Evolutionary conservation across 2,113 vertebrate species (phyloP), one percentile per base, ranked within the genome.

Genomic region (Sphaerodactylus townsendi): DNA sequence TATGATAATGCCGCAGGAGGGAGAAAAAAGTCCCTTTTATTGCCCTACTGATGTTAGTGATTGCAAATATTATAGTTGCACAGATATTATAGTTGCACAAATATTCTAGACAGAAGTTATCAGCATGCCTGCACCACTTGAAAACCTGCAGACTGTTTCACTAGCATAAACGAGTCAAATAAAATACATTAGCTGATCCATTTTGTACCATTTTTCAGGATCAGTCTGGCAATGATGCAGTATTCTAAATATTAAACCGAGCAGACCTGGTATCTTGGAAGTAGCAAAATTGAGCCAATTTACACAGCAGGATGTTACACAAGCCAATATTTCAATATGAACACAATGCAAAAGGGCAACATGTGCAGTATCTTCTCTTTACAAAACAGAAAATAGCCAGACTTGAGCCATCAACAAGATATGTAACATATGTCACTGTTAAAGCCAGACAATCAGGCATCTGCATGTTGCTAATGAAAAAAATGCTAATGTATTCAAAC

Each of bases 391-490:
- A 77, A 66, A 65, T 41, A 79, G 62, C 59, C 30, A 44, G 39
- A 33, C 62, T 46, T 11, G 17, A 23, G 64, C 59, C 35, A 46
- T 79, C 39, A 79, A 66, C 30, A 46, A 66, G 62, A 78, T 23
- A 66, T 7, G 1, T 75, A 48, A 65, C 41, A 64, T 7, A 35
- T 28, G n/a, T 30, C 44, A 62, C 35, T 41, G 59, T n/a, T 17
- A 53, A 53, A 35, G 48, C 8, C 8, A 59, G 35, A 37, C 19
- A 33, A 59, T 19, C 66, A 3, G 3, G 44, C 13, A 30, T 35
- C 81, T 64, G 84, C 66, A 87, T 3, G 11, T 1, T 59, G 81
- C 0, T 48, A 44, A 15, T 82, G 35, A 88, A 46, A 77, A 84
- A 79, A 73, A 1, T 0, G 28, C 13, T 0, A 0, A 30, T 0